Evolutionary conservation across 2,888 invertebrate genomes (phyloP).

Genomic region (Psylliodes chrysocephalus): DNA sequence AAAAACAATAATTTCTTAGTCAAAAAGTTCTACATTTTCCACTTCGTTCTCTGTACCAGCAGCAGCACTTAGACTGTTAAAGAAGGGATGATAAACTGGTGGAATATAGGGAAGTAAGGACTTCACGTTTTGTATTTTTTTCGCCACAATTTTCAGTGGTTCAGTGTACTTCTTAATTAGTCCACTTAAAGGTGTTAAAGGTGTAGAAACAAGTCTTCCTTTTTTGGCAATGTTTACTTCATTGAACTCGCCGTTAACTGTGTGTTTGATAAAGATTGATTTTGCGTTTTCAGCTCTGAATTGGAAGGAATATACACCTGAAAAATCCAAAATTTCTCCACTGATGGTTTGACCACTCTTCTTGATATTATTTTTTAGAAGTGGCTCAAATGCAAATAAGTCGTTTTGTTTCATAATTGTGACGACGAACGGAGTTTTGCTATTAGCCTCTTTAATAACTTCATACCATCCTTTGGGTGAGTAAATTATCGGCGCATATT

Average conservation of each 20-base stretch:
- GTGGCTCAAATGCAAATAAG: neutral
- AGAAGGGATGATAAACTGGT: neutral
- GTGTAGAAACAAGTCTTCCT: too few relatives aligned
- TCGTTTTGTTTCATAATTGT: neutral
- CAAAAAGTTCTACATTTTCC: neutral
- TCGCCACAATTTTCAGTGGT: neutral
- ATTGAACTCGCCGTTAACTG: neutral
- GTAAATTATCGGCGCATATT: neutral
- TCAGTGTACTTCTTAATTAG: too few relatives aligned
- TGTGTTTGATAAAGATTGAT: neutral
- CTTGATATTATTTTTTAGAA: neutral
- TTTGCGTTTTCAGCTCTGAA: neutral
- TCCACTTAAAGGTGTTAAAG: too few relatives aligned
- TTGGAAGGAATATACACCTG: too few relatives aligned
- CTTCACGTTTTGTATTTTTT: neutral
- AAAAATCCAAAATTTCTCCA: neutral
- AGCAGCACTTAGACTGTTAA: neutral
- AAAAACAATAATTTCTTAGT: neutral
- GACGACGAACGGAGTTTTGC: neutral
- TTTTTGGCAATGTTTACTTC: too few relatives aligned
- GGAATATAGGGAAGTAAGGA: neutral
- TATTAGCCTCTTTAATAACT: neutral
- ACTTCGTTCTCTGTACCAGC: neutral
- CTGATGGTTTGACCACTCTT: neutral
- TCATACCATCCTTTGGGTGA: neutral